Evolutionary conservation across 2,113 vertebrate genomes (phyloP).

Genomic region (Cyprinodon variegatus): DNA sequence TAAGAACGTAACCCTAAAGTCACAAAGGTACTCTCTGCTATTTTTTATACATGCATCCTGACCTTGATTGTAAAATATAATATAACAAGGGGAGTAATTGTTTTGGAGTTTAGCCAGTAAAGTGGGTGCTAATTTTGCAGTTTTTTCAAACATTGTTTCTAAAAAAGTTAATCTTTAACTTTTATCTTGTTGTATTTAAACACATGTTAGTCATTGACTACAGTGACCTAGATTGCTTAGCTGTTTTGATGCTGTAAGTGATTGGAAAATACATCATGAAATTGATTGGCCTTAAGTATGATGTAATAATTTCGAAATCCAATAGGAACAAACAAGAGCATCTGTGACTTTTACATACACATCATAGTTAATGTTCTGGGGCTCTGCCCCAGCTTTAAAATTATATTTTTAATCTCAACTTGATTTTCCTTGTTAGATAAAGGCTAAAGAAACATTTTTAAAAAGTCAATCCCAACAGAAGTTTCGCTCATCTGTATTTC

Average conservation of each 20-base stretch:
- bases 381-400: no score
- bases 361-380: neutral
- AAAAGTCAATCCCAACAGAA: neutral
- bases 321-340: neutral
- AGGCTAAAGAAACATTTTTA: no score
- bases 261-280: neutral
- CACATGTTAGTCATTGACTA: slow-evolving; percentile 22
- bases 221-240: neutral
- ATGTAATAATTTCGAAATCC: neutral
- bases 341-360: no score
- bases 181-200: slow-evolving; percentile 1
- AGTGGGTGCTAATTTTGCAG: neutral
- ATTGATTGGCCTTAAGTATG: neutral
- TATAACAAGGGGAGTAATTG: neutral
- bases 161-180: slow-evolving; percentile 25
- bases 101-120: neutral
- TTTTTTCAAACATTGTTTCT: neutral
- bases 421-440: no score
- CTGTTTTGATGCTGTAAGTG: neutral
- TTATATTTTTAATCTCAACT: no score
- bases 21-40: no score
- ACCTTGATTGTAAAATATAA: neutral
- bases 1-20: no score
- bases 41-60: no score
- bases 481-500: no score